Evolutionary conservation across 2,888 invertebrate species (phyloP).

Genomic region (Argyresthia albistria): DNA sequence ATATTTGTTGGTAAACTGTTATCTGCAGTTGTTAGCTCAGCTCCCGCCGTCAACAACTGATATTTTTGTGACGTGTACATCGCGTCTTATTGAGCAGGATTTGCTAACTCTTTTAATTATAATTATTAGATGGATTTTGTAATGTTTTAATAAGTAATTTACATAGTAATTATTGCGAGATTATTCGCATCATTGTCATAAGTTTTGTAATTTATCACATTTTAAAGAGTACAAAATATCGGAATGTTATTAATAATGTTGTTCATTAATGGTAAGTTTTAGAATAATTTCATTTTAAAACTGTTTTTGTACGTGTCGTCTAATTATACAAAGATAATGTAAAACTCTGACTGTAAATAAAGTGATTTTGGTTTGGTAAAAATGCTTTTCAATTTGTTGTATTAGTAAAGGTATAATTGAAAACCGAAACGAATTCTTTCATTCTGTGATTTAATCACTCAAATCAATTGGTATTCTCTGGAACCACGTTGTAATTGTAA

Average conservation of each 20-base stretch:
- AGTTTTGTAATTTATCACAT: constrained; percentile 71
- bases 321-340: constrained; percentile 61
- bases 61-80: not conserved
- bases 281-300: constrained; percentile 63
- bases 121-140: constrained; percentile 59
- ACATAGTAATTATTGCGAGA: constrained; percentile 65
- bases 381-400: constrained; percentile 1
- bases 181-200: constrained; percentile 48
- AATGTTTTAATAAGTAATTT: constrained; percentile 68
- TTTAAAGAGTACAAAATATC: constrained; percentile 72
- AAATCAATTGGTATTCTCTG: no score
- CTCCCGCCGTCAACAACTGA: not conserved
- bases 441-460: constrained; percentile 60
- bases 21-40: no score
- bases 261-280: constrained; percentile 65
- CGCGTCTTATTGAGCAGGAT: not conserved
- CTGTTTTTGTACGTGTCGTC: constrained; percentile 59
- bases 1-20: not conserved
- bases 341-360: constrained; percentile 61
- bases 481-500: no score
- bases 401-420: not conserved
- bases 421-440: not conserved
- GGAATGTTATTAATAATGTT: constrained; percentile 68
- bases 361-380: constrained; percentile 67
- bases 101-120: constrained; percentile 42